These are phyloP conservation scores for Pteronura brasiliensis DNA, from an alignment of 2,113 vertebrate species.

Conservation along the genomic window DNA sequence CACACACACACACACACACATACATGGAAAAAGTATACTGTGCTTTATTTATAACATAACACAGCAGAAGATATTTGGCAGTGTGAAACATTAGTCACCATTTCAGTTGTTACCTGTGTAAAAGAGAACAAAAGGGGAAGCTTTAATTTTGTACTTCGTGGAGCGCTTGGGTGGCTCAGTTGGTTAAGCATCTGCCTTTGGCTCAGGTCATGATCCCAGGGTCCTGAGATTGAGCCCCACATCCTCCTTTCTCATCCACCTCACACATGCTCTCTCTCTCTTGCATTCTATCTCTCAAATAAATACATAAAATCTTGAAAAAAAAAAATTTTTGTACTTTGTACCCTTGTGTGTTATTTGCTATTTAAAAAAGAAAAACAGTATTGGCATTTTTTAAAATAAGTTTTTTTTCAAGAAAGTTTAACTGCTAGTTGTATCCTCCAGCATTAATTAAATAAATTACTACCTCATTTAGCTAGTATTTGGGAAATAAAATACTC, in stretches of 20 bases:
- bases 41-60: neutral
- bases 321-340: neutral
- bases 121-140: neutral
- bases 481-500: neutral
- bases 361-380: neutral
- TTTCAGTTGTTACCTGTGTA: neutral
- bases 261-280: neutral
- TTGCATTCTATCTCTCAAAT: too few species aligned
- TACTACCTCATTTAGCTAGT: neutral
- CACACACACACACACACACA: too few species aligned
- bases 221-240: neutral
- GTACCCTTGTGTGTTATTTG: neutral
- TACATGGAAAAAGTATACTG: neutral
- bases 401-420: neutral
- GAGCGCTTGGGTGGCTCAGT: neutral
- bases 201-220: neutral
- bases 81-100: neutral
- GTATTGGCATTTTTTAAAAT: neutral
- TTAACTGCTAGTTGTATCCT: neutral
- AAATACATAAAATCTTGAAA: too few species aligned
- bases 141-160: neutral
- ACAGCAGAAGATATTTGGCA: neutral
- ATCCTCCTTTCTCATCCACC: neutral
- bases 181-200: neutral
- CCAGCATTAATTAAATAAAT: conserved; percentile 11